Conservation (phyloP, 2,797 vertebrate genomes). For the Chloroceryle amazona region DNA sequence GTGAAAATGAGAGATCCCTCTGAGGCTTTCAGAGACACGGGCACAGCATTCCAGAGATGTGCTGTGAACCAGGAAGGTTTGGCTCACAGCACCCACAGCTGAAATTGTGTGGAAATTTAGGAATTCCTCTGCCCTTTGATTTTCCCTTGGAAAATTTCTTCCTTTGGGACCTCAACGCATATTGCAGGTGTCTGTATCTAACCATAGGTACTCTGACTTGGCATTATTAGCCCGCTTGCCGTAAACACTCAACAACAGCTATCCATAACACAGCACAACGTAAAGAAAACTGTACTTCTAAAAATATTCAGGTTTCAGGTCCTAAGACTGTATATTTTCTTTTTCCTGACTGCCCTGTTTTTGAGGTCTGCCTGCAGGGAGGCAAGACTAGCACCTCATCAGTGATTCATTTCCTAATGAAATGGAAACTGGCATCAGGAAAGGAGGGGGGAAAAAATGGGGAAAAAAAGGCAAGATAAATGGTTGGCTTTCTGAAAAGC, state of each 20-base stretch:
- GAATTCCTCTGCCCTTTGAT: neutral
- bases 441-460: neutral
- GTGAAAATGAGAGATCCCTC: neutral
- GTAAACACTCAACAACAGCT: neutral
- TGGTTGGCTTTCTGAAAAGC: conserved; percentile 62
- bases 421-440: conserved; percentile 52
- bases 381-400: conserved; percentile 10
- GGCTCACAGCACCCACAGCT: neutral
- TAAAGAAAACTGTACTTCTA: neutral
- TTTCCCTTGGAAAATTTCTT: neutral
- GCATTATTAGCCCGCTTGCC: neutral
- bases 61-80: neutral
- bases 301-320: neutral
- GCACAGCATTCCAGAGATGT: neutral
- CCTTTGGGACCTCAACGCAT: neutral
- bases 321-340: neutral
- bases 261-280: neutral
- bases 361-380: neutral
- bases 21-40: neutral
- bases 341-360: neutral
- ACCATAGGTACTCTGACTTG: neutral
- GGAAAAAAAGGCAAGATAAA: conserved; percentile 67
- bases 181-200: neutral
- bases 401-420: conserved; percentile 44
- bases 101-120: neutral